A percentile compares a stretch with the other conserved stretches of the same genome.
Evolutionary conservation across 2,888 invertebrate species (phyloP).

Genomic region (Athrips mouffetella): DNA sequence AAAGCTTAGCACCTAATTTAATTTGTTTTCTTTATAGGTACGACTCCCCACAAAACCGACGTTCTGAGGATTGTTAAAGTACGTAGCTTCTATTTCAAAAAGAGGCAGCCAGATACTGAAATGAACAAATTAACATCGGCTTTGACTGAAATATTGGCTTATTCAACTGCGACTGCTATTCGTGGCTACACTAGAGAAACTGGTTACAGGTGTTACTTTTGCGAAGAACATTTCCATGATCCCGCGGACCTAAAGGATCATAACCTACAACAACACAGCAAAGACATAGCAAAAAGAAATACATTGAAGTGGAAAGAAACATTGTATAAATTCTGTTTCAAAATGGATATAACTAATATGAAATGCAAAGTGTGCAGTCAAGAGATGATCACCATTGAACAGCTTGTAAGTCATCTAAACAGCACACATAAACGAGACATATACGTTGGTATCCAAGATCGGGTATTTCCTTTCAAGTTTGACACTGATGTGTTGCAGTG

Average conservation of each 20-base stretch:
- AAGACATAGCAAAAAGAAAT: background rate
- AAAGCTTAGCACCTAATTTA: too few species aligned
- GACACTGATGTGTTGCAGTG: constrained; percentile 31
- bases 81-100: too few species aligned
- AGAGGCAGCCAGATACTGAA: background rate
- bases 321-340: constrained; percentile 37
- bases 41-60: too few species aligned
- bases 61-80: too few species aligned
- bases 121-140: constrained; percentile 11
- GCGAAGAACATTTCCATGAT: constrained; percentile 40
- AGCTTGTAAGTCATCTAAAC: constrained; percentile 44
- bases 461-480: constrained; percentile 47
- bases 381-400: constrained; percentile 35
- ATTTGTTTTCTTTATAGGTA: too few species aligned
- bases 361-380: constrained; percentile 44
- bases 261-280: constrained; percentile 37
- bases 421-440: constrained; percentile 29
- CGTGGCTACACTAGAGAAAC: constrained; percentile 40
- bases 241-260: constrained; percentile 49
- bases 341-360: constrained; percentile 48
- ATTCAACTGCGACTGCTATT: constrained; percentile 60
- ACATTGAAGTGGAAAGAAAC: constrained; percentile 37
- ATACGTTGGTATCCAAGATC: constrained; percentile 31
- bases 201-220: constrained; percentile 53
- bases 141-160: constrained; percentile 24